A percentile compares a stretch with the other conserved stretches of the same genome.
Evolutionary conservation across 2,888 invertebrate species (phyloP).

Genomic region (Andrena chrysosceles): DNA sequence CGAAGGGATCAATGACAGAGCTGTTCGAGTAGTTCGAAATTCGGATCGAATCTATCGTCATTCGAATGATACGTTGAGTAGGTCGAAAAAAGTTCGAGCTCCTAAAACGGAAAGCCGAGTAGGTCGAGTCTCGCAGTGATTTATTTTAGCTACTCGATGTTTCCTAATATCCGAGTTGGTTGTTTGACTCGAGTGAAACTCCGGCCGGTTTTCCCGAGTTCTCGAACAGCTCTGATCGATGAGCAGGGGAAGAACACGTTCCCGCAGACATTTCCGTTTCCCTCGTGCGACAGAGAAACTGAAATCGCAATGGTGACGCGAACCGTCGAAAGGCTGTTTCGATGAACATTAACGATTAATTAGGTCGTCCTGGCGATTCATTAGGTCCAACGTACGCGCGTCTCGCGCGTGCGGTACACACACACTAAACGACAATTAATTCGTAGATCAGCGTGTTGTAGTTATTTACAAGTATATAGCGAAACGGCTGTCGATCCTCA

Average conservation of each 20-base stretch:
- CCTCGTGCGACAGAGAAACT: conserved; percentile 52
- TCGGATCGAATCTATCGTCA: background rate
- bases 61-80: background rate
- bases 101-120: too few relatives aligned
- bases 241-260: conserved; percentile 67
- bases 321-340: conserved; percentile 70
- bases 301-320: conserved; percentile 36
- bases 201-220: background rate
- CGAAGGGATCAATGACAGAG: conserved; percentile 24
- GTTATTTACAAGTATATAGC: conserved; percentile 71
- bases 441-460: conserved; percentile 61
- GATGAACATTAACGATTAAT: conserved; percentile 70
- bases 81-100: background rate
- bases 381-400: conserved; percentile 65
- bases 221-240: background rate
- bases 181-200: background rate
- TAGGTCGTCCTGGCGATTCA: conserved; percentile 71
- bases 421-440: conserved; percentile 71
- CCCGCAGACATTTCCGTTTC: conserved; percentile 47
- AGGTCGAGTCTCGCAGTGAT: too few relatives aligned
- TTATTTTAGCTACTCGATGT: background rate
- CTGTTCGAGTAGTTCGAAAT: background rate
- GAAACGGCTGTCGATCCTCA: conserved; percentile 37
- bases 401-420: conserved; percentile 61
- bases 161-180: background rate